Percentiles rank a stretch among this genome's conserved stretches.
Conservation (phyloP, 2,888 invertebrate genomes). For the Iselma pallidipennis region DNA sequence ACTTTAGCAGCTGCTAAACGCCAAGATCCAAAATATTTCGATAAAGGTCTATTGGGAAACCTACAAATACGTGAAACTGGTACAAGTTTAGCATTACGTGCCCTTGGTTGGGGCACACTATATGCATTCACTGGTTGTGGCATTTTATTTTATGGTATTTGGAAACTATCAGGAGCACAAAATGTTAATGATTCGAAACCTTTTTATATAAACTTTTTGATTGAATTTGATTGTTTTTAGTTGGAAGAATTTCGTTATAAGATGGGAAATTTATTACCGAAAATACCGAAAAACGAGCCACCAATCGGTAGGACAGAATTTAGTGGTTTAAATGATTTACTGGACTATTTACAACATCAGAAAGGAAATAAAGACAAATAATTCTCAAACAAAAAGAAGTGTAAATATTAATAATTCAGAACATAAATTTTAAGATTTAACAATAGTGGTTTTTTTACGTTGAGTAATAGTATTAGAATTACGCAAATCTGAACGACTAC, state of each 20-base stretch:
- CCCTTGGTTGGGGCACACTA: conserved; percentile 85
- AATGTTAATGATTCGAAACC: conserved; percentile 74
- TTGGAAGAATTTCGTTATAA: conserved; percentile 80
- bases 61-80: conserved; percentile 74
- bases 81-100: conserved; percentile 75
- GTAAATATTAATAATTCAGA: background rate
- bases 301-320: conserved; percentile 87
- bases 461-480: background rate
- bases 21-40: conserved; percentile 77
- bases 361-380: conserved; percentile 48
- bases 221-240: conserved; percentile 56
- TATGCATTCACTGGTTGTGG: conserved; percentile 87
- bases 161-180: conserved; percentile 86
- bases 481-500: background rate
- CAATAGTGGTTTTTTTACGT: background rate
- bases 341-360: conserved; percentile 72
- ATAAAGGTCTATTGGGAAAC: conserved; percentile 68
- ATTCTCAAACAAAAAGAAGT: conserved; percentile 2
- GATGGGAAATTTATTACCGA: conserved; percentile 77
- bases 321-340: conserved; percentile 78
- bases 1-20: conserved; percentile 79
- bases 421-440: background rate
- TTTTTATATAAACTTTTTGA: too few relatives aligned
- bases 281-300: conserved; percentile 75
- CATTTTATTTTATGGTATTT: conserved; percentile 77